These are phyloP conservation scores for Diarsia mendica DNA, from an alignment of 2,888 invertebrate species.

Conservation along the genomic window DNA sequence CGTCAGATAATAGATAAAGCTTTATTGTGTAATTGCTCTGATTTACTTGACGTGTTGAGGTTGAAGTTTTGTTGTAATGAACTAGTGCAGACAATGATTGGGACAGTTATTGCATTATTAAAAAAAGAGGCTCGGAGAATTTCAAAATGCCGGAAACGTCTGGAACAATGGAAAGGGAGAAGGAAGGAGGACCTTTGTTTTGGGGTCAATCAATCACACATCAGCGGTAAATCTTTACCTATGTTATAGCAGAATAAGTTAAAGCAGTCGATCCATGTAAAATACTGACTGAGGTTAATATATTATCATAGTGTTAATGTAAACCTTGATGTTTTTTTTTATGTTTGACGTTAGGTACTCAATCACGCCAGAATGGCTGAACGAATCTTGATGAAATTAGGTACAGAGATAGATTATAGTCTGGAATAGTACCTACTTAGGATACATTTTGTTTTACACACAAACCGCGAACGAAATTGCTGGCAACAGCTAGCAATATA, in stretches of 20 bases:
- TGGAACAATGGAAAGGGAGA: not conserved
- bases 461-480: not conserved
- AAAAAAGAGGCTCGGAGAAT: not conserved
- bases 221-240: too few relatives aligned
- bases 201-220: too few relatives aligned
- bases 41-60: slow-evolving; percentile 18
- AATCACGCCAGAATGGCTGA: not conserved
- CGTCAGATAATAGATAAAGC: slow-evolving; percentile 19
- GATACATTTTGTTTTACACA: not conserved
- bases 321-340: too few relatives aligned
- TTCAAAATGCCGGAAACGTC: not conserved
- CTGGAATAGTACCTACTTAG: not conserved
- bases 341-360: too few relatives aligned
- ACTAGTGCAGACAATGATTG: not conserved
- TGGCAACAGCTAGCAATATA: not conserved
- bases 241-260: too few relatives aligned
- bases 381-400: not conserved
- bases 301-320: too few relatives aligned
- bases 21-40: slow-evolving; percentile 37
- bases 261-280: too few relatives aligned
- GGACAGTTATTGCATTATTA: not conserved
- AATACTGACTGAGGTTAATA: too few relatives aligned
- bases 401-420: too few relatives aligned
- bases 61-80: not conserved
- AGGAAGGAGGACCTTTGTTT: not conserved